Evolutionary conservation across 2,113 vertebrate genomes (phyloP).

Genomic region (Haemorhous mexicanus): DNA sequence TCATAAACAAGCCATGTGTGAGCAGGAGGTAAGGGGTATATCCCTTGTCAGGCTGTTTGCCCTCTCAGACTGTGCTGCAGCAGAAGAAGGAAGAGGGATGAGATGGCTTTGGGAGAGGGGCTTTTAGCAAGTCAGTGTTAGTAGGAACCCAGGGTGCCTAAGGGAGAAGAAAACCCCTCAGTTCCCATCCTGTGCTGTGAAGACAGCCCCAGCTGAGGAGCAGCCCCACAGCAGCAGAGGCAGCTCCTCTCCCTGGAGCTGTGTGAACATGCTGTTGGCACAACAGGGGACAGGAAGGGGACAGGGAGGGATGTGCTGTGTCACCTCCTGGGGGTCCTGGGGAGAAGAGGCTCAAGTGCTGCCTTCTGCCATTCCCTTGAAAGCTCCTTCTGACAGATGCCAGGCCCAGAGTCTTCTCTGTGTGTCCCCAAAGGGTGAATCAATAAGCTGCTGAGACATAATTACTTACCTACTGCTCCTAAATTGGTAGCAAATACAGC

Average conservation of each 20-base stretch:
- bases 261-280: background rate
- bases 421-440: background rate
- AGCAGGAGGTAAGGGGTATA: background rate
- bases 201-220: background rate
- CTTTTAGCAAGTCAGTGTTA: background rate
- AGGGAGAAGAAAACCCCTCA: background rate
- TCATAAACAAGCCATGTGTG: background rate
- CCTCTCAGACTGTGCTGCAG: background rate
- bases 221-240: background rate
- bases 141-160: background rate
- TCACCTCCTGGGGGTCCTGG: background rate
- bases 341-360: accelerated
- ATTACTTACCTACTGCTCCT: constrained; percentile 13
- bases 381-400: background rate
- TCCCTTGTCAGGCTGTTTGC: background rate
- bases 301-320: background rate
- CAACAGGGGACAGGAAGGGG: no score
- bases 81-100: background rate
- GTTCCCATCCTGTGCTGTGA: background rate
- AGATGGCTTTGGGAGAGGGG: background rate
- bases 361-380: background rate
- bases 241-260: background rate
- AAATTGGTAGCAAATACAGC: background rate
- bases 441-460: constrained; percentile 3
- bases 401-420: background rate